These are phyloP conservation scores for Dichetophora obliterata DNA, from an alignment of 2,888 invertebrate genomes.

Conservation along the genomic window DNA sequence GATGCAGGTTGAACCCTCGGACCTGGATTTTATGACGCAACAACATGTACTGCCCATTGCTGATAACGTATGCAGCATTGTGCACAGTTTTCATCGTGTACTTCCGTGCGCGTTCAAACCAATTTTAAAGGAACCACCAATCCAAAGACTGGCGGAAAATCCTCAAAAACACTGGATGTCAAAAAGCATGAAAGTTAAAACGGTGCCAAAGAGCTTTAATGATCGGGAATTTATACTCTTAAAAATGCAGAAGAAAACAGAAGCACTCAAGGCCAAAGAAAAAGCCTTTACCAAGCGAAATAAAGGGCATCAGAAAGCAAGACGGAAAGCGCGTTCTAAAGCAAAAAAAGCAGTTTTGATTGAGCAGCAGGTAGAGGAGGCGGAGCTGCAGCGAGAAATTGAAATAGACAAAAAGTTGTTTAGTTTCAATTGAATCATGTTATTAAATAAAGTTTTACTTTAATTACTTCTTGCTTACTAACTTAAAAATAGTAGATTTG, in stretches of 20 bases:
- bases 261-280: background rate
- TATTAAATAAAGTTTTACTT: no score
- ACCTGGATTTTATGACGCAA: slow-evolving; percentile 56
- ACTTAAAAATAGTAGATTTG: no score
- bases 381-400: slow-evolving; percentile 33
- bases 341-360: background rate
- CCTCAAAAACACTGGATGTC: background rate
- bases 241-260: slow-evolving; percentile 3
- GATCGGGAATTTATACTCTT: slow-evolving; percentile 23
- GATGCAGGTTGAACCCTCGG: slow-evolving; percentile 50
- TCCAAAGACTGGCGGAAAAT: background rate
- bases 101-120: slow-evolving; percentile 59
- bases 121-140: background rate
- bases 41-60: slow-evolving; percentile 56
- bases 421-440: slow-evolving; percentile 3
- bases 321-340: background rate
- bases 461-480: no score
- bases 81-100: slow-evolving; percentile 56
- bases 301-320: background rate
- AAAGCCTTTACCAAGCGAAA: background rate
- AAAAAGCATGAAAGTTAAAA: background rate
- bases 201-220: background rate
- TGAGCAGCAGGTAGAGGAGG: slow-evolving; percentile 7
- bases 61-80: slow-evolving; percentile 52
- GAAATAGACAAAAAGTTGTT: slow-evolving; percentile 38